Evolutionary conservation across 1,140 invertebrate species (phyloP).

Genomic region (Bombus affinis): DNA sequence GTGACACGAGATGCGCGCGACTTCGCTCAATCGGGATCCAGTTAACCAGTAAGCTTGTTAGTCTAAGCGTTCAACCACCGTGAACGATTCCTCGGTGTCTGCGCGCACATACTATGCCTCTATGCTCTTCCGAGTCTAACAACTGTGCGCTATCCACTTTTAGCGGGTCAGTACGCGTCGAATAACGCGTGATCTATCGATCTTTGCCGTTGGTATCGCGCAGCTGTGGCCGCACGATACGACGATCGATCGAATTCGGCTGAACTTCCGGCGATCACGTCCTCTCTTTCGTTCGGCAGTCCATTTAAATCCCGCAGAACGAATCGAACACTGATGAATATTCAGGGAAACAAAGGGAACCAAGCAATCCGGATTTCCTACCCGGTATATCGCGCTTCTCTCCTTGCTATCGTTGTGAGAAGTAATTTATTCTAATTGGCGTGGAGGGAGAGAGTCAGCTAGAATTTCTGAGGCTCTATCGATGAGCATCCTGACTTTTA

Average conservation of each 20-base stretch:
- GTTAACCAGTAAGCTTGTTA: constrained; percentile 64
- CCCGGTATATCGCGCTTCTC: constrained; percentile 18
- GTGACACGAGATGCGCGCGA: constrained; percentile 44
- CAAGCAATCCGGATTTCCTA: constrained; percentile 39
- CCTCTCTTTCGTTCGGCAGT: neutral
- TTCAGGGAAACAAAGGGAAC: constrained; percentile 43
- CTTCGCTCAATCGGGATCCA: constrained; percentile 58
- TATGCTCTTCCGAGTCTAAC: neutral
- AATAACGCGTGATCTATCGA: constrained; percentile 29
- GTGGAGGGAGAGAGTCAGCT: neutral
- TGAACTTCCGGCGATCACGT: constrained; percentile 11
- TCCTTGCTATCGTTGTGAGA: constrained; percentile 17
- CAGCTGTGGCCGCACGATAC: neutral
- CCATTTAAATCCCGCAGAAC: constrained; percentile 31
- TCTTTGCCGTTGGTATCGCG: neutral
- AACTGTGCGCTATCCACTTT: constrained; percentile 35
- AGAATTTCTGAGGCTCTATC: neutral
- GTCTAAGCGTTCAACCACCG: constrained; percentile 50
- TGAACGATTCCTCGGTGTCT: constrained; percentile 55
- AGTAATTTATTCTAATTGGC: constrained; percentile 42
- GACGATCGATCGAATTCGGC: neutral
- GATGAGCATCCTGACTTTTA: too few relatives aligned
- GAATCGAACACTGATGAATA: constrained; percentile 44
- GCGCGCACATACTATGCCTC: constrained; percentile 7
- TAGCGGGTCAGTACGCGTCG: neutral